phyloP scores from a whole-genome alignment of 2,888 invertebrate genomes.

The Quadroppia sp. region DNA sequence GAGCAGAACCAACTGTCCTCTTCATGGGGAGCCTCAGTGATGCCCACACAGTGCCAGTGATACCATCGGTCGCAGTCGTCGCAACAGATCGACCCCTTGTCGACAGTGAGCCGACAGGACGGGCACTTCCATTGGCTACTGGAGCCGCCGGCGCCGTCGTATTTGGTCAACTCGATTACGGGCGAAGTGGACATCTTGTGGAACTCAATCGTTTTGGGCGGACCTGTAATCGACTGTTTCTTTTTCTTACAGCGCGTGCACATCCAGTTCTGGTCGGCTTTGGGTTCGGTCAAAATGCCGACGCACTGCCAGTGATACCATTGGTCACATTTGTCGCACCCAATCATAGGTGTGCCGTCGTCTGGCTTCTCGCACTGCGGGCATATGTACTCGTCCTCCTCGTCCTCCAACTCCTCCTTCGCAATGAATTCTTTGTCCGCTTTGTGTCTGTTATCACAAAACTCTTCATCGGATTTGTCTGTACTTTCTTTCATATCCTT shows the following conservation, averaged over 20 bases:
- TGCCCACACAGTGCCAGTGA: constrained; percentile 58
- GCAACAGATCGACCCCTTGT: constrained; percentile 94
- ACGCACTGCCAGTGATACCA: constrained; percentile 64
- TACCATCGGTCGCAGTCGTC: constrained; percentile 93
- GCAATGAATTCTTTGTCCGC: neutral
- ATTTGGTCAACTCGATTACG: neutral
- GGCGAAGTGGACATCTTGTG: constrained; percentile 12
- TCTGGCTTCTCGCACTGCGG: constrained; percentile 88
- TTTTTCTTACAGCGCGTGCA: constrained; percentile 66
- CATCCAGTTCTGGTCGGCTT: constrained; percentile 83
- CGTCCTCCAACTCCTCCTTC: constrained; percentile 61
- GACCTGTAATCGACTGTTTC: constrained; percentile 10
- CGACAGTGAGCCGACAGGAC: constrained; percentile 86
- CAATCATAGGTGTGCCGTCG: constrained; percentile 80
- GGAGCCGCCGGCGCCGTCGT: neutral
- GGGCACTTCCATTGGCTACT: constrained; percentile 78
- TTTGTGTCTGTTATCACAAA: neutral
- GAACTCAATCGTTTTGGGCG: neutral
- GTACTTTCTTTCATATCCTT: neutral
- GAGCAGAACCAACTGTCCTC: constrained; percentile 91
- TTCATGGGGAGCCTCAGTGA: constrained; percentile 59
- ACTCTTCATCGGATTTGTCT: neutral
- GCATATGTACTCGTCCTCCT: constrained; percentile 89
- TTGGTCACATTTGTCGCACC: constrained; percentile 82
- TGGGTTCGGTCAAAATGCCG: constrained; percentile 55